Evolutionary conservation across 2,888 invertebrate species (phyloP), one percentile per base, ranked within the genome.

Genomic region (Machimus atricapillus): DNA sequence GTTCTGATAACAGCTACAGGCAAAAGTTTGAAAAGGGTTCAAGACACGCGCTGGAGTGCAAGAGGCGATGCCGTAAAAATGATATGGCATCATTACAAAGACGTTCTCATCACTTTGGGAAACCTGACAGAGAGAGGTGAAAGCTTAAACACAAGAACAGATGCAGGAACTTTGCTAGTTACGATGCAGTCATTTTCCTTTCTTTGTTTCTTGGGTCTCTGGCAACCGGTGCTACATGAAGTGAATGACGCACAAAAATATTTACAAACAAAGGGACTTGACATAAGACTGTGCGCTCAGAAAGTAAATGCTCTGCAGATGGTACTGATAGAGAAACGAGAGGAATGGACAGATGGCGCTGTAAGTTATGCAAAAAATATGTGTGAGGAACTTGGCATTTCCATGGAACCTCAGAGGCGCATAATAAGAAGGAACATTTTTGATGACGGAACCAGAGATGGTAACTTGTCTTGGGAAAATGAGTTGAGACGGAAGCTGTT

Each of bases 11-110:
- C 86, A 73, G 76, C 81, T 81, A 86, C 86, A 87, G 88, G 87
- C 79, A 88, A 87, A 87, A 87, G 85, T 87, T 87, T 85, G 19
- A 87, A 87, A 85, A 87, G 88, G 85, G 87, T 88, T 88, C 87
- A 87, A 46, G 85, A 87, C 40, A 83, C 23, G 40, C 85, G 78
- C 1, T 88, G 88, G 87, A 87, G 85, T 37, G 78, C 86, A 87
- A 87, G 86, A 86, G 82, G 86, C 31, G 76, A 81, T 81, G 73
- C 86, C 58, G 82, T 82, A 86, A 86, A 86, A 19, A 86, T 86
- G 81, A 81, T 16, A 81, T 27, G 46, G 31, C 46, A 81, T 81
- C 46, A 81, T 81, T 81, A 81, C 81, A 81, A 81, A 52, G 81
- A 81, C 46, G 7, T 81, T 52, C 31, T 56, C 19, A 16, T 52